Evolutionary conservation across 2,888 invertebrate genomes (phyloP).

Genomic region (Craniophora ligustri): DNA sequence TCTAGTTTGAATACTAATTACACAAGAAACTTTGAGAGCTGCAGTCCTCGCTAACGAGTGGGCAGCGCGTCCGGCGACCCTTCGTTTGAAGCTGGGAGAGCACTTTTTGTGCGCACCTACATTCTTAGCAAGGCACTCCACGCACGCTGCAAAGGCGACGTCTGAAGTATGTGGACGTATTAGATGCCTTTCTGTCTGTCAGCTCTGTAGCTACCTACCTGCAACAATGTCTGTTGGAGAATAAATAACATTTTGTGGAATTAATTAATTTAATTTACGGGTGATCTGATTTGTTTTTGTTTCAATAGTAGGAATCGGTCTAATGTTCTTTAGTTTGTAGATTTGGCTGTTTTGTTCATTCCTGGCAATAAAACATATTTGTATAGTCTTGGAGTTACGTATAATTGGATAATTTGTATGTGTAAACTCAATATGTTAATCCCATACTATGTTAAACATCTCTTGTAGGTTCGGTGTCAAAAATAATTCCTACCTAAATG

Average conservation of each 20-base stretch:
- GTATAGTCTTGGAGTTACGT: no score
- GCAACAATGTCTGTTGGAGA: background rate
- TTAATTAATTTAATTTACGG: background rate
- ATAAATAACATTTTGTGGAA: constrained; percentile 7
- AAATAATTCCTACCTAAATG: no score
- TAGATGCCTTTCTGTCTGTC: constrained; percentile 43
- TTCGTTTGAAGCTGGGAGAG: constrained; percentile 78
- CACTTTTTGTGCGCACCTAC: constrained; percentile 83
- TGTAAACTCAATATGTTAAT: no score
- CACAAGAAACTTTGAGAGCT: constrained; percentile 63
- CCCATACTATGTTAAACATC: no score
- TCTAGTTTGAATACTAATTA: constrained; percentile 36
- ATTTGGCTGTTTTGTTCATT: no score
- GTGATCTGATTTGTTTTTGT: no score
- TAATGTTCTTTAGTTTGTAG: no score
- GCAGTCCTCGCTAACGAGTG: constrained; percentile 71
- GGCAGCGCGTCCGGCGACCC: constrained; percentile 74
- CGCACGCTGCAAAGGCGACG: constrained; percentile 68
- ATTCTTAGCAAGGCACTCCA: constrained; percentile 78
- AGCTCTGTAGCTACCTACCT: constrained; percentile 21
- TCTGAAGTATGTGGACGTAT: constrained; percentile 55
- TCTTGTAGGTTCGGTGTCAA: no score
- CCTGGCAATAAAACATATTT: no score
- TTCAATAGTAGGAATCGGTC: no score
- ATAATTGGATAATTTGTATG: no score